Percentiles rank a stretch among this genome's conserved stretches.
These are phyloP conservation scores for Urophycis tenuis DNA, from an alignment of 2,797 vertebrate species.

Conservation along the genomic window DNA sequence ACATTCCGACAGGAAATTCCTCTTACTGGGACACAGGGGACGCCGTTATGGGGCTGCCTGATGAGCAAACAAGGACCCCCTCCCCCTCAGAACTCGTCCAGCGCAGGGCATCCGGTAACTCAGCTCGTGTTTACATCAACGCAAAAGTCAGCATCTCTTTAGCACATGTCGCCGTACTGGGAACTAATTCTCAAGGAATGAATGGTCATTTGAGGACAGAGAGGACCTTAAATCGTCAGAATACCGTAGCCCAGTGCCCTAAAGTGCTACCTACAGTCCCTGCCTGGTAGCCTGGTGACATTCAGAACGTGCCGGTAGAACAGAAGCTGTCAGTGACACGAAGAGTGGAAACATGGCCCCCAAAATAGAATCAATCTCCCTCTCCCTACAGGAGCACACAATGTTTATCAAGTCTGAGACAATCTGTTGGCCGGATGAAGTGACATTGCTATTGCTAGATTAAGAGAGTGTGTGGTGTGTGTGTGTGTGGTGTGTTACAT, in stretches of 20 bases:
- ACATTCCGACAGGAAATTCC: constrained; percentile 50
- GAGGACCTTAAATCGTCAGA: not conserved
- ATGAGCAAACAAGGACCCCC: not conserved
- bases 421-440: not conserved
- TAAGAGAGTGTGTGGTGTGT: not conserved
- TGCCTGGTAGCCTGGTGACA: not conserved
- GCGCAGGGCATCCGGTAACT: not conserved
- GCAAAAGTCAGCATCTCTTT: not conserved
- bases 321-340: not conserved
- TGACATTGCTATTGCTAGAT: not conserved
- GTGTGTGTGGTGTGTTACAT: not conserved
- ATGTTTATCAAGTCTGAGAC: not conserved
- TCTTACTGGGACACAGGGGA: constrained; percentile 17
- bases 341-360: not conserved
- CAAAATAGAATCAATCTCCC: not conserved
- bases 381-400: not conserved
- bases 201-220: not conserved
- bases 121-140: not conserved
- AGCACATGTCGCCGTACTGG: not conserved
- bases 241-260: not conserved
- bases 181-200: not conserved
- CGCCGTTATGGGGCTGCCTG: not conserved
- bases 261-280: not conserved
- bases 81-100: not conserved
- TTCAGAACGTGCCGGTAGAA: not conserved